A percentile compares a stretch with the other conserved stretches of the same genome.
Conservation (phyloP, 2,113 vertebrate genomes). For the Psophia crepitans region DNA sequence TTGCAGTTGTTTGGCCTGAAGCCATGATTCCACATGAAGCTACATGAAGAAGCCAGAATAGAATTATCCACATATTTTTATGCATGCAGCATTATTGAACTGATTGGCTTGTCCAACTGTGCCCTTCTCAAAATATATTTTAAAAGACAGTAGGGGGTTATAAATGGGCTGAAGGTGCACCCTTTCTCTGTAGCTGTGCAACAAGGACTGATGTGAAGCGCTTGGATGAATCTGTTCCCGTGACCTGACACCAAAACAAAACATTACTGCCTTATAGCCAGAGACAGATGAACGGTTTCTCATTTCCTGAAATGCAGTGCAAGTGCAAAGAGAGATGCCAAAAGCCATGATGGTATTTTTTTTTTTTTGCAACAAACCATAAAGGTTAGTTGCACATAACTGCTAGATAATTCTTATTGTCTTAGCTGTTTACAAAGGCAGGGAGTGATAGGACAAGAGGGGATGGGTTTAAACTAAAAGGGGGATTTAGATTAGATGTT, state of each 20-base stretch:
- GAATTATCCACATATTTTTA: background rate
- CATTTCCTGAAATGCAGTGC: background rate
- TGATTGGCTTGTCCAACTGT: background rate
- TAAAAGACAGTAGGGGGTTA: background rate
- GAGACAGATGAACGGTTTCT: constrained; percentile 1
- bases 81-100: background rate
- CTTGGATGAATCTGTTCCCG: background rate
- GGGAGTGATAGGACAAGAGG: too few relatives aligned
- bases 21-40: background rate
- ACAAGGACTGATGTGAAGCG: background rate
- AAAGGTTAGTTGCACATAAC: background rate
- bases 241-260: background rate
- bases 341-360: background rate
- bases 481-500: too few relatives aligned
- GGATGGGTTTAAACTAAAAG: too few relatives aligned
- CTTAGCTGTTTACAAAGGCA: too few relatives aligned
- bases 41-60: background rate
- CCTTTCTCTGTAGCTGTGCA: background rate
- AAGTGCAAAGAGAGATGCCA: background rate
- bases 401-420: background rate
- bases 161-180: background rate
- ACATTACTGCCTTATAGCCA: background rate
- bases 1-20: background rate
- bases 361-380: background rate
- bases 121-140: background rate